Conservation (phyloP, 2,113 vertebrate species). For the Chionodraco myersi region DNA sequence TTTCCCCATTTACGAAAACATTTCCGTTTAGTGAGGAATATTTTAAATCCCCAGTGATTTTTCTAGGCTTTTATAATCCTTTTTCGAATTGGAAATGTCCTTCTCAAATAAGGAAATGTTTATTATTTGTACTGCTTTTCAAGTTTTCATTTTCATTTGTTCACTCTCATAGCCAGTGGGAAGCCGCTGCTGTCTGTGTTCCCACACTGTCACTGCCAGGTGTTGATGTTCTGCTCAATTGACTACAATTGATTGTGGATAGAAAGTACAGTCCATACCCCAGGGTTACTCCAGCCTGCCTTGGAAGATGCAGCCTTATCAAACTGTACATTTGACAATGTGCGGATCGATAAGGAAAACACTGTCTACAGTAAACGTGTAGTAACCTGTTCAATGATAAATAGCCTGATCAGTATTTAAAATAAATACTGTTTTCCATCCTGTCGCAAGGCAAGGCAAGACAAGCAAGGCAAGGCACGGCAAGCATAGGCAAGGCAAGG, state of each 20-base stretch:
- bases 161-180: neutral
- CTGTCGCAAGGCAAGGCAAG: neutral
- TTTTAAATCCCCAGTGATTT: neutral
- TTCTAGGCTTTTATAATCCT: constrained; percentile 9
- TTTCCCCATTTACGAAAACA: constrained; percentile 1
- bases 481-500: too few species aligned
- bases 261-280: constrained; percentile 44
- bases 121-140: constrained; percentile 13
- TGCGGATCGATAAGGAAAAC: constrained; percentile 54
- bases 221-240: constrained; percentile 74
- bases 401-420: constrained; percentile 25
- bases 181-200: constrained; percentile 43
- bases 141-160: neutral
- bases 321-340: constrained; percentile 48
- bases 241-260: constrained; percentile 62
- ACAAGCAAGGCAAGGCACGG: too few species aligned
- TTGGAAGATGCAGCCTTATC: constrained; percentile 26
- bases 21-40: constrained; percentile 8
- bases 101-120: constrained; percentile 15
- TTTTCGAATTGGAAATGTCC: constrained; percentile 37
- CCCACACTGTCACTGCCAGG: constrained; percentile 36
- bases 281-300: constrained; percentile 54
- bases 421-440: constrained; percentile 21
- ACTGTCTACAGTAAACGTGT: constrained; percentile 9
- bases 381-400: constrained; percentile 36